Evolutionary conservation across 2,797 vertebrate genomes (phyloP).

Genomic region (Alca torda): DNA sequence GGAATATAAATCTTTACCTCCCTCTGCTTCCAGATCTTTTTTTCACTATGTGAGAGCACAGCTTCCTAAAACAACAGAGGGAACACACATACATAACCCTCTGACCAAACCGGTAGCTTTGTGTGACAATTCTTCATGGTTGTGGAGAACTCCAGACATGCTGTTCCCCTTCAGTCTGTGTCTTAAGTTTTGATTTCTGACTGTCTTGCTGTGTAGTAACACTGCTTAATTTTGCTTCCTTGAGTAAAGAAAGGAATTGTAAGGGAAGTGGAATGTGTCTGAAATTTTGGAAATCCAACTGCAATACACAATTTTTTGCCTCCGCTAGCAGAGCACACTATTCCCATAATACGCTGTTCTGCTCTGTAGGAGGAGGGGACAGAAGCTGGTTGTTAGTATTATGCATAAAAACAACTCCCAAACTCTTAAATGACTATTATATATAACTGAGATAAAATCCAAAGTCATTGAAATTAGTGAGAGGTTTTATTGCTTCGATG

Average conservation of each 20-base stretch:
- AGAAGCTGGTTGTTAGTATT: background rate
- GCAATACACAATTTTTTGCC: background rate
- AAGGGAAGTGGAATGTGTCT: background rate
- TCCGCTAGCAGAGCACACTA: background rate
- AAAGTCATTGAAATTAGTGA: background rate
- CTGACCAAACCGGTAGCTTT: background rate
- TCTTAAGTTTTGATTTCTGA: background rate
- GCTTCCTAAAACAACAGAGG: background rate
- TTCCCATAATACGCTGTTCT: background rate
- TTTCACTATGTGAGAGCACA: background rate
- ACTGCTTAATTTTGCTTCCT: background rate
- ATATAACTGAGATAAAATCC: background rate
- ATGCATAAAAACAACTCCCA: background rate
- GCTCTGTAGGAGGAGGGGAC: background rate
- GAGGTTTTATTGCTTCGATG: background rate
- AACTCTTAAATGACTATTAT: background rate
- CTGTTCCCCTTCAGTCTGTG: background rate
- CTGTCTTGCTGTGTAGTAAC: background rate
- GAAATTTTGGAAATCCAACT: background rate
- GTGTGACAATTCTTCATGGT: background rate
- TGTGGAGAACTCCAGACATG: background rate
- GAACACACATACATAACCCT: background rate
- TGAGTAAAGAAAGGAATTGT: background rate
- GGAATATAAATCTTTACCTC: background rate
- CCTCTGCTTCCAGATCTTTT: background rate